Evolutionary conservation across 2,888 invertebrate genomes (phyloP).

Genomic region (Caenorhabditis zanzibari): DNA sequence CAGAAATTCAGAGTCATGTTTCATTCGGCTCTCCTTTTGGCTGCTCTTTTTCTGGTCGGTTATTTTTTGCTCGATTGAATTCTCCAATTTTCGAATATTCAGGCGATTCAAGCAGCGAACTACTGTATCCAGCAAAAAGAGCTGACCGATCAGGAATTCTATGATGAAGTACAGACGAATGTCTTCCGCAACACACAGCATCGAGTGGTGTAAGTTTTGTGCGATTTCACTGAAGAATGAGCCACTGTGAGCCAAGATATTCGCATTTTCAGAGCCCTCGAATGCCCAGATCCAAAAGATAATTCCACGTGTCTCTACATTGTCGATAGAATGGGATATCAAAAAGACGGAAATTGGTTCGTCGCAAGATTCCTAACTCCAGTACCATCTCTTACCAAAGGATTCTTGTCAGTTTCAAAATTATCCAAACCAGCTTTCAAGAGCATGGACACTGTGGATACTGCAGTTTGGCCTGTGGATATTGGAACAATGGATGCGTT

Average conservation of each 20-base stretch:
- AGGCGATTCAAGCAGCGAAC: conserved; percentile 25
- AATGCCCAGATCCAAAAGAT: conserved; percentile 35
- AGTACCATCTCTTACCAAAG: conserved; percentile 13
- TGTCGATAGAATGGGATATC: conserved; percentile 37
- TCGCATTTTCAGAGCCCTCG: conserved; percentile 21
- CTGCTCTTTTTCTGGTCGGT: conserved; percentile 3
- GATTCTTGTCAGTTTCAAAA: conserved; percentile 41
- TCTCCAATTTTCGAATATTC: neutral
- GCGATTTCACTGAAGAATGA: no score
- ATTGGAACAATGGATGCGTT: conserved; percentile 24
- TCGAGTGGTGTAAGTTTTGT: conserved; percentile 35
- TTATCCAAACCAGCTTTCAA: conserved; percentile 35
- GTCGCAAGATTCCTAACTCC: conserved; percentile 43
- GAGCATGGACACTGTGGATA: conserved; percentile 11
- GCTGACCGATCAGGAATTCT: conserved; percentile 29
- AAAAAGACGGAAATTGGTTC: conserved; percentile 27
- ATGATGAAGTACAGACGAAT: neutral
- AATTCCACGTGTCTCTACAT: conserved; percentile 52
- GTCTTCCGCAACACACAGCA: neutral
- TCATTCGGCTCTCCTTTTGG: neutral
- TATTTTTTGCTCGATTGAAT: neutral
- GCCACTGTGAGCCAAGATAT: no score
- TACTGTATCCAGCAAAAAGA: conserved; percentile 25
- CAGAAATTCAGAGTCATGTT: conserved; percentile 13
- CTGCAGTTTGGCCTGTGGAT: conserved; percentile 42